Base-by-base conservation (phyloP, 1,140 invertebrate species). In the Apis dorsata region DNA sequence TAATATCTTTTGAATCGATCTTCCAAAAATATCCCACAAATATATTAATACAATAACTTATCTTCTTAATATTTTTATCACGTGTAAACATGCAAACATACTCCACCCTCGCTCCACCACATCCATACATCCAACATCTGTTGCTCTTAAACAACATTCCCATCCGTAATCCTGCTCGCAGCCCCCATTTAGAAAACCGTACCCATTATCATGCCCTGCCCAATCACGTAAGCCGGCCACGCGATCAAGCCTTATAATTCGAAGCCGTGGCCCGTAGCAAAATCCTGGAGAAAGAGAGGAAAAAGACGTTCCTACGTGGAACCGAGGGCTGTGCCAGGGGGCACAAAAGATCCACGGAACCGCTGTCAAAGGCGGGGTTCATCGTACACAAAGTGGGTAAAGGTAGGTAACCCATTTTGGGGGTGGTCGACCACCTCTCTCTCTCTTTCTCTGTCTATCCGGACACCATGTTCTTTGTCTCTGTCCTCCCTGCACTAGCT, bases 331-430 rank as follows among this genome's bases (percentile, higher is more conserved):
- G 21, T 75, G 57, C 28, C 62, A 49, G 49, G 2, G 51, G 15
- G n/a, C 62, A 65, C 62, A 68, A 60, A 77, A 68, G 73, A 62
- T 69, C 65, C 73, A 65, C 65, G 69, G 71, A 10, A 60, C 53
- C 34, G 17, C 68, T 34, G 69, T 83, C 76, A 83, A 83, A 82
- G 84, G 73, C 84, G 73, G 80, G 80, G 79, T 77, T 85, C 84
- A 85, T 85, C 80, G 79, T 85, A 85, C 84, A 82, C 75, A 74
- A 81, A 86, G 79, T 85, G 79, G 83, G 78, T 78, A 85, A 85
- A 86, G 88, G 87, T 88, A 81, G 86, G 79, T 91, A 91, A 91
- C 90, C 91, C 81, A 91, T 92, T 91, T 91, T 81, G 86, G 83
- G 86, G 90, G 87, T 88, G 85, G 85, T 85, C 87, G 83, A 88